Base-by-base conservation (phyloP, 2,113 vertebrate genomes). In the Ageneiosus marmoratus region DNA sequence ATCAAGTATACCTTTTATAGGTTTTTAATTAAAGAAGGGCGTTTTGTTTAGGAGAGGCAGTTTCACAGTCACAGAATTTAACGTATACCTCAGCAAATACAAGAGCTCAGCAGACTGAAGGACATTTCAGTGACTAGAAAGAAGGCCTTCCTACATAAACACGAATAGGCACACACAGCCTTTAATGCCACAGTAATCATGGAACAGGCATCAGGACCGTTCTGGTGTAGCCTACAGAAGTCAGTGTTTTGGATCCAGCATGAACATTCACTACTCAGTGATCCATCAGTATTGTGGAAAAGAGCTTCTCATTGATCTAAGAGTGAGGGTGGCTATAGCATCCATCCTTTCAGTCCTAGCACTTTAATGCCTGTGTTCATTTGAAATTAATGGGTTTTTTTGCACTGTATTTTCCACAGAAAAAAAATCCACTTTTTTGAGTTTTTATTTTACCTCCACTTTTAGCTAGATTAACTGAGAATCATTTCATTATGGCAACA, bases 321-420 rank as follows among this genome's bases (percentile, higher is more conserved):
- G 32, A 5, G 67, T 44, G 56, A 78, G 67, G 72, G 58, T 67
- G 46, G 58, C 44, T n/a, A 29, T 16, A 53, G 44, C 81, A 89
- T 89, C 92, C 88, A 90, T 90, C 92, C 90, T 91, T 94, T 94
- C 85, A 95, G 94, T 94, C 94, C 92, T 94, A 96, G 96, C 96
- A 97, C 96, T 97, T 97, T 96, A 96, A 90, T 92, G 93, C 83
- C 63, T 62, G 86, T 95, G 91, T 95, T 92, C 92, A 91, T 94
- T 94, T 90, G 89, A 91, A 95, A 94, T 91, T 94, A 95, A 94
- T 86, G 83, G 5, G 63, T 58, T 16, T 41, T 44, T 90, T 91
- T 92, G 96, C 96, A 96, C 96, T 97, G 95, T 95, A 96, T 93
- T 95, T 94, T 91, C 92, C 93, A 90, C 94, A 93, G 94, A 90